Evolutionary conservation across 2,888 invertebrate genomes (phyloP), one percentile per base, ranked within the genome.

Genomic region (Criorhina ranunculi): DNA sequence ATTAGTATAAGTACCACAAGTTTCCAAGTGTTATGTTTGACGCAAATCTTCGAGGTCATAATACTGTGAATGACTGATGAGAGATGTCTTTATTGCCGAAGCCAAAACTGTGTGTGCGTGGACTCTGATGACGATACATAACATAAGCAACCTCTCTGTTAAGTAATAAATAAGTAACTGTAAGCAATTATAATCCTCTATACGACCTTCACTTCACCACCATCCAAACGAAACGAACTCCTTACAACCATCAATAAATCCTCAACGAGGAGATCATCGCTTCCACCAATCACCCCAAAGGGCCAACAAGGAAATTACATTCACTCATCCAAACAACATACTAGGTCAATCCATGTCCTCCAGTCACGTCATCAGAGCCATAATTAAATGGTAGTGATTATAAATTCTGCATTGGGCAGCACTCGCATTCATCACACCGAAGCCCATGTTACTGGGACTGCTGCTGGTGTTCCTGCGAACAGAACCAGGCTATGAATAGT

Each of bases 311-410:
- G 40, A 55, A 69, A 77, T 60, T 67, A 19, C 72, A 73, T 64
- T 51, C 29, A 51, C 59, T 29, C 51, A 78, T 11, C 12, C 66
- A 51, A 64, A 70, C 60, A 17, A 55, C 29, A 66, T 66, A 80
- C 75, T 85, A 75, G 85, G 85, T 85, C 85, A 80, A 12, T 59
- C 9, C 44, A 70, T 80, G 75, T 85, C 85, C 75, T 76, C 53
- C 51, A 70, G 85, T 53, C 49, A 85, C 80, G 66, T 77, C 77
- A 80, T 85, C 85, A 66, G 17, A 69, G 66, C 66, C 59, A 72
- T 80, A 79, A 80, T 85, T 80, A 85, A 85, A 75, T 76, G 80
- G 76, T 85, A 76, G 75, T 42, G 70, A 75, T 85, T 85, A 66
- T 85, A 80, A 85, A 85, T 80, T 80, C 80, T 66, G 66, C 77